phyloP scores from a whole-genome alignment of 2,888 invertebrate genomes.

The Stramonita haemastoma region DNA sequence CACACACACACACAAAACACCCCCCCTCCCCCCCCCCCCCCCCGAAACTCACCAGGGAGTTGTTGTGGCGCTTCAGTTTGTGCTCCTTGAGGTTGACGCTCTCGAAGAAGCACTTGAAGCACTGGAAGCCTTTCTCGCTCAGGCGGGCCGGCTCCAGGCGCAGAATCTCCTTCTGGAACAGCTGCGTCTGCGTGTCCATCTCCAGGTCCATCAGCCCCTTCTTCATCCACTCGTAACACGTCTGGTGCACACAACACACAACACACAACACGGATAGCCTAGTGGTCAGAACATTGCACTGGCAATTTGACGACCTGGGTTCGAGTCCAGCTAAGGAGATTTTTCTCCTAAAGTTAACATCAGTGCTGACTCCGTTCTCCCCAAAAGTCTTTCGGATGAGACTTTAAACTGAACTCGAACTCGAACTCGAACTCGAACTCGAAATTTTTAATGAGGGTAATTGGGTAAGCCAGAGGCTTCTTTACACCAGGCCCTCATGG shows the following conservation, averaged over 20 bases:
- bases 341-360: no score
- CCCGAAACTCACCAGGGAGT: conserved; percentile 52
- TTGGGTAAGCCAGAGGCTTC: no score
- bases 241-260: conserved; percentile 62
- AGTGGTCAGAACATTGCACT: no score
- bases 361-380: no score
- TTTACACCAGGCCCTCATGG: no score
- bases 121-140: conserved; percentile 77
- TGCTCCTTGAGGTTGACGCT: conserved; percentile 78
- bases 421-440: no score
- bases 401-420: no score
- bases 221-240: conserved; percentile 79
- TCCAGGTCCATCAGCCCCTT: conserved; percentile 78
- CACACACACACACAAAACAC: not conserved
- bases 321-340: no score
- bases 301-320: no score
- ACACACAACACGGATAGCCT: not conserved
- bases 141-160: conserved; percentile 77
- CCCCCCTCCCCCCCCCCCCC: not conserved
- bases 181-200: conserved; percentile 77
- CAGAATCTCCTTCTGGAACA: conserved; percentile 79
- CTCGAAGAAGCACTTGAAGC: conserved; percentile 79
- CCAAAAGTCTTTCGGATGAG: no score
- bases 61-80: conserved; percentile 71
- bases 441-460: no score